Percentiles rank a stretch among this genome's conserved stretches.
Evolutionary conservation across 2,888 invertebrate species (phyloP).

Genomic region (Metacarcinus magister): DNA sequence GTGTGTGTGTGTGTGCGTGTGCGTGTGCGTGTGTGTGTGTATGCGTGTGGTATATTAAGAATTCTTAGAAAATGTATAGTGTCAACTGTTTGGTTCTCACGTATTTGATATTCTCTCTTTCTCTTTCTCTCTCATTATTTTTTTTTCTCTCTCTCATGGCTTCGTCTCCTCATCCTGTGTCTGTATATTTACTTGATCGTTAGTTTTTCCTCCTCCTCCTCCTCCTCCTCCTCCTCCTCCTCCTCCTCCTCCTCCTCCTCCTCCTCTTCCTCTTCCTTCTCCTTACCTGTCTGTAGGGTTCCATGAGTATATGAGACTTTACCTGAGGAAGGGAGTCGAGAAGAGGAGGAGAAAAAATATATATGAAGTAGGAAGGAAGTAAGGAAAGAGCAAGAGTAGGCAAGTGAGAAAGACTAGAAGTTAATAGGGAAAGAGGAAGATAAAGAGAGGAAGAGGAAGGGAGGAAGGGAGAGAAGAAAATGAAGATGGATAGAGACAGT

Average conservation of each 20-base stretch:
- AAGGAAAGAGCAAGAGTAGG: background rate
- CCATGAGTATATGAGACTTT: too few relatives aligned
- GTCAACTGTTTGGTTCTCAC: too few relatives aligned
- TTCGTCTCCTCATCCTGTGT: background rate
- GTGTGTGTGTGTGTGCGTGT: too few relatives aligned
- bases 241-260: background rate
- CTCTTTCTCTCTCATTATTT: slow-evolving; percentile 7
- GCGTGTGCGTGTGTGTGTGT: too few relatives aligned
- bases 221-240: too few relatives aligned
- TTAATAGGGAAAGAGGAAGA: background rate
- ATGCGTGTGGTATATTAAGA: too few relatives aligned
- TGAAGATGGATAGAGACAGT: background rate
- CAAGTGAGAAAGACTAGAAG: background rate
- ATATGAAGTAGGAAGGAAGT: background rate
- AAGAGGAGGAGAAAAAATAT: background rate
- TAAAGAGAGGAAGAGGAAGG: background rate
- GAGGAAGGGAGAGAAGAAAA: background rate
- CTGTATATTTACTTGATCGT: background rate
- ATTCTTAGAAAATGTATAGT: too few relatives aligned
- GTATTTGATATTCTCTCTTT: background rate
- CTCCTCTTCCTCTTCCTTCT: background rate
- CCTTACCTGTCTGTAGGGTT: background rate
- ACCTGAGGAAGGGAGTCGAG: background rate
- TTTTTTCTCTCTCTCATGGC: background rate
- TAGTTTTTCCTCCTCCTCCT: background rate